A percentile compares a stretch with the other conserved stretches of the same genome.
Conservation (phyloP, 2,797 vertebrate species). For the Crypturellus tataupa region DNA sequence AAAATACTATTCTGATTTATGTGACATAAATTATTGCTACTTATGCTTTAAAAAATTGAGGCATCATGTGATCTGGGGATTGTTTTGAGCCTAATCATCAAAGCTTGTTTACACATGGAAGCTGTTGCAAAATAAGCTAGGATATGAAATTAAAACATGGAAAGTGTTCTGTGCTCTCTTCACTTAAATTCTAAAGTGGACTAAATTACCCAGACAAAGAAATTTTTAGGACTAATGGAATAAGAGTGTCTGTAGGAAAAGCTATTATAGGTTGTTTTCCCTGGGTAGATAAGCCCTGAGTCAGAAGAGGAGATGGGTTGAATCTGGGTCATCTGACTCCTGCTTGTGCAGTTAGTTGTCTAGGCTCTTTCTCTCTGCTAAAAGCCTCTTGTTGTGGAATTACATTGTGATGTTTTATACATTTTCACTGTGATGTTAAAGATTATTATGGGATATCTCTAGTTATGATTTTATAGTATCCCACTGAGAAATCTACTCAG, state of each 20-base stretch:
- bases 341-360: not conserved
- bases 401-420: not conserved
- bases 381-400: conserved; percentile 30
- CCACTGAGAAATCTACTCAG: conserved; percentile 3
- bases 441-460: conserved; percentile 42
- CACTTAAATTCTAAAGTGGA: conserved; percentile 30
- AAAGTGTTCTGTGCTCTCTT: conserved; percentile 9
- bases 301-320: not conserved
- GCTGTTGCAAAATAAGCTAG: not conserved
- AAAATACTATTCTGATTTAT: not conserved
- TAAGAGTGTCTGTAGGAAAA: conserved; percentile 44
- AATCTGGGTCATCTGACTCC: conserved; percentile 50
- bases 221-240: conserved; percentile 37
- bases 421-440: conserved; percentile 6
- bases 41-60: not conserved
- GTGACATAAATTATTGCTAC: not conserved
- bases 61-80: not conserved
- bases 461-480: conserved; percentile 30
- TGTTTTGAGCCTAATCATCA: not conserved
- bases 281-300: conserved; percentile 28
- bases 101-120: not conserved
- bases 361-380: not conserved
- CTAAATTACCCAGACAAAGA: conserved; percentile 3
- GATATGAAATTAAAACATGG: not conserved
- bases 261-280: conserved; percentile 52